These are phyloP conservation scores for Drosophila pachea DNA, from an alignment of 1,140 invertebrate species.

Conservation along the genomic window DNA sequence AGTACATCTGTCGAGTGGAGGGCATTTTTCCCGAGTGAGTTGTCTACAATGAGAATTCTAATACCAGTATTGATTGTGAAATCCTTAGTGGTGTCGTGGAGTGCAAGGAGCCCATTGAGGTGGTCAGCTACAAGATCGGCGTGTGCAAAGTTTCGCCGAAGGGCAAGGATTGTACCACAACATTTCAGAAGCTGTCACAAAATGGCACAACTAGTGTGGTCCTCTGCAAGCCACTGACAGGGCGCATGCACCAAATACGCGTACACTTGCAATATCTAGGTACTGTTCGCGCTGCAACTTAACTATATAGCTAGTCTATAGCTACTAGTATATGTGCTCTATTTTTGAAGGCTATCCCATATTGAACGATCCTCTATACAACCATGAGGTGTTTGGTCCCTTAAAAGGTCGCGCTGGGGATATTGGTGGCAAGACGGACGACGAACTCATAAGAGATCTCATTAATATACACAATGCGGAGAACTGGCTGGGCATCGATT, in stretches of 20 bases:
- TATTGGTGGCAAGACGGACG: slow-evolving; percentile 93
- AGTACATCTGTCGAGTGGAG: slow-evolving; percentile 97
- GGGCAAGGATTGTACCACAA: slow-evolving; percentile 94
- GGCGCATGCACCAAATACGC: slow-evolving; percentile 98
- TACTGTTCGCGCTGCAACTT: slow-evolving; percentile 7
- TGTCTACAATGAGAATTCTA: not conserved
- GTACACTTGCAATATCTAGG: slow-evolving; percentile 95
- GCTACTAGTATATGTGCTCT: not conserved
- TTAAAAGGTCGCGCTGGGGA: slow-evolving; percentile 94
- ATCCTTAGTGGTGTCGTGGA: slow-evolving; percentile 81
- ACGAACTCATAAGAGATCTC: slow-evolving; percentile 92
- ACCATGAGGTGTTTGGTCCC: slow-evolving; percentile 94
- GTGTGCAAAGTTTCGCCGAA: slow-evolving; percentile 95
- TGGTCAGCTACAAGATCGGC: slow-evolving; percentile 96
- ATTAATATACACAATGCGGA: slow-evolving; percentile 95
- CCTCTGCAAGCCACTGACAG: slow-evolving; percentile 94
- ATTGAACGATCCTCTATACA: slow-evolving; percentile 97
- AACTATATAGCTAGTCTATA: not conserved
- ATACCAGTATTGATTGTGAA: not conserved
- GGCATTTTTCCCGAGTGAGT: slow-evolving; percentile 97
- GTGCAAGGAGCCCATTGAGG: slow-evolving; percentile 95
- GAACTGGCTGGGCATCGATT: slow-evolving; percentile 95
- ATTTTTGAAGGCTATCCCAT: slow-evolving; percentile 85
- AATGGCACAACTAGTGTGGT: slow-evolving; percentile 96
- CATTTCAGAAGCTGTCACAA: slow-evolving; percentile 92